Base-by-base conservation (phyloP, 2,888 invertebrate species). In the Alloplasta piceator region DNA sequence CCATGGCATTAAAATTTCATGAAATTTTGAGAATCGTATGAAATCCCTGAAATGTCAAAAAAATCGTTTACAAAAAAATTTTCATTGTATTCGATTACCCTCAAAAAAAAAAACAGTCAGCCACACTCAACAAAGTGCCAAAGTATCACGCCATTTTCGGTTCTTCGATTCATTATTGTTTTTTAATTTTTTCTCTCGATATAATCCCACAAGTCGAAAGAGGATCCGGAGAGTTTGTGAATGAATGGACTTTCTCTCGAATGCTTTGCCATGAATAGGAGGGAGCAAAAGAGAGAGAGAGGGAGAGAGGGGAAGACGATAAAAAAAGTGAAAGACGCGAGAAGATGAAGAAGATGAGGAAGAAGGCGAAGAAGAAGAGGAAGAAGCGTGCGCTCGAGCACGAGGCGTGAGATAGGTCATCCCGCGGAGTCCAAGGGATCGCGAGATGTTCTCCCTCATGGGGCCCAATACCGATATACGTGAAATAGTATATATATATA, bases 361-460 rank as follows among this genome's bases (percentile, higher is more conserved):
- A 41, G 39, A 75, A 74, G 64, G 72, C 48, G 63, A 52, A 26
- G 26, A 26, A 26, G 78, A 50, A 41, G 74, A 72, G 74, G 84
- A 80, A 78, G 72, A 74, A 71, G 80, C 61, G 80, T 71, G 66
- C 78, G 82, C 63, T 81, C 82, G 46, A 70, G 71, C 77, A 76
- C 80, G 78, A 86, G 82, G 87, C 91, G 90, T 91, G 91, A 90
- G 91, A 91, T 90, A 90, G 90, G 88, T 89, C 90, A 89, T 86
- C 85, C 71, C 70, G 75, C 85, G 79, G 74, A 74, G 79, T 55
- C 75, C 72, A 72, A 77, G 81, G 70, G 77, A 82, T 84, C 82
- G 85, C 85, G 63, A 76, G 80, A 80, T 46, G 41, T 86, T 86
- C 84, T 85, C 78, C 70, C 83, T 58, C 70, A 83, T 84, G 82